Percentiles rank a stretch among this genome's conserved stretches.
Conservation (phyloP, 1,140 invertebrate genomes). For the Dendrolimus kikuchii region DNA sequence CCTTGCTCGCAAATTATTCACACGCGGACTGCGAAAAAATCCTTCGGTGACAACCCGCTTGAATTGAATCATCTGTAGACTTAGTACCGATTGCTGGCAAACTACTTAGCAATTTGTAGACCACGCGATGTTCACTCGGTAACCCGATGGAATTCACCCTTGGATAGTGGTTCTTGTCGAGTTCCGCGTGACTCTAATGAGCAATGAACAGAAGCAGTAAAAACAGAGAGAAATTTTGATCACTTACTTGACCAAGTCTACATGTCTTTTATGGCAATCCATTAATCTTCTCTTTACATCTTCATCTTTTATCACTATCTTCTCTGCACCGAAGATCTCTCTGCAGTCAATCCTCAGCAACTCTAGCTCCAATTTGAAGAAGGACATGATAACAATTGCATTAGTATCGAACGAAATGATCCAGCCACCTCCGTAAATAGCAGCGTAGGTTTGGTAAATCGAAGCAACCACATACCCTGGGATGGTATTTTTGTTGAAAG, state of each 20-base stretch:
- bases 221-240: neutral
- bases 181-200: no score
- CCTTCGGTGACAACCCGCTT: no score
- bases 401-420: constrained; percentile 43
- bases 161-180: no score
- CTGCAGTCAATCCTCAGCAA: constrained; percentile 26
- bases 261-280: constrained; percentile 31
- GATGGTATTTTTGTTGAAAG: constrained; percentile 33
- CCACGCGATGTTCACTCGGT: no score
- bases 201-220: no score
- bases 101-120: no score
- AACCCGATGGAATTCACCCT: no score
- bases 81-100: no score
- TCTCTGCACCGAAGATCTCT: constrained; percentile 27
- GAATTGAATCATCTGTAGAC: no score
- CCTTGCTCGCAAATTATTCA: no score
- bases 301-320: constrained; percentile 6
- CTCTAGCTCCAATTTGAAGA: constrained; percentile 38
- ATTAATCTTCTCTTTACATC: constrained; percentile 18
- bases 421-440: constrained; percentile 31
- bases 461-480: constrained; percentile 28
- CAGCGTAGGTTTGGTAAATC: constrained; percentile 27
- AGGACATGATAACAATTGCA: constrained; percentile 39
- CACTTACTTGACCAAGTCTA: constrained; percentile 35
- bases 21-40: no score